Base-by-base conservation (phyloP, 2,797 vertebrate genomes). In the Ptychadena robeensis region DNA sequence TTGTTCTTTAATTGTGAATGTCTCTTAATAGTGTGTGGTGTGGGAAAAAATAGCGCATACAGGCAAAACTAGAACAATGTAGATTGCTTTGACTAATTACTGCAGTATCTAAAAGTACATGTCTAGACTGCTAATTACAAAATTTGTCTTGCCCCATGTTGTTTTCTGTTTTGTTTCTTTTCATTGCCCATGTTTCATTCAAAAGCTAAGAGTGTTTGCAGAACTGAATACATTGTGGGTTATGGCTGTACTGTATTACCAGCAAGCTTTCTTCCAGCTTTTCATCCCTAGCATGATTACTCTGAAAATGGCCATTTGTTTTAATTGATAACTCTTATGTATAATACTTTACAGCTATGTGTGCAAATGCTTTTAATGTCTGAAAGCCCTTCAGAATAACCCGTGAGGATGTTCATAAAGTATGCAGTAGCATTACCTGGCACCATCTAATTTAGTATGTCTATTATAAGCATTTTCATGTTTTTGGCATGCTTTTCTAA, bases 151-250 rank as follows among this genome's bases (percentile, higher is more conserved):
- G 28, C 61, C 25, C 15, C 78, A 32, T 65, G 37, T 83, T 80
- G 77, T 85, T 81, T 63, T 87, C 85, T 85, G 84, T 86, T 88
- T 87, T 86, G 83, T 80, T 71, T 86, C 69, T 38, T 9, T 68
- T 87, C 78, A 82, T 84, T 88, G 86, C 63, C 66, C 32, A 32
- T 87, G 83, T 87, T 82, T 88, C 85, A 87, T 87, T 90, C 77
- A 38, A 72, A 69, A 35, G 85, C 76, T 87, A 75, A 76, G 80
- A 82, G 73, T 86, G 79, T 73, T 80, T 87, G 66, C 80, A 38
- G 73, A 70, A 85, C 79, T 85, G 87, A 90, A 88, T 88, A 73
- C 83, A 86, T 87, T 85, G 73, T 63, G 53, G 87, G 76, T 77
- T 85, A 88, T 40, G 84, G 87, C 88, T 87, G 84, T 88, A 87